Conservation (phyloP, 2,888 invertebrate species). For the Notocelia uddmanniana region DNA sequence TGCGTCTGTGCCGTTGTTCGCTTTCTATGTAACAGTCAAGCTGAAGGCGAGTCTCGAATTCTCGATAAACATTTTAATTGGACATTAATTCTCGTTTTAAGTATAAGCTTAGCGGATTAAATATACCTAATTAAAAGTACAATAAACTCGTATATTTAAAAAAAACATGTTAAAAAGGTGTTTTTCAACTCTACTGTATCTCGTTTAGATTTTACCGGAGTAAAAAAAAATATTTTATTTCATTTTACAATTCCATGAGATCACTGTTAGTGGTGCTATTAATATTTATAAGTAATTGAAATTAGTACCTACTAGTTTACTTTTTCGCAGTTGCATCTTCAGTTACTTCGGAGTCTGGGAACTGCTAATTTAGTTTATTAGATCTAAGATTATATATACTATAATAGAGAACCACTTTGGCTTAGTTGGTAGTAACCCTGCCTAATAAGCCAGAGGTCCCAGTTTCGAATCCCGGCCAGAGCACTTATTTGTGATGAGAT, state of each 20-base stretch:
- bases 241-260: background rate
- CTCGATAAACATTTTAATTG: constrained; percentile 2
- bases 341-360: background rate
- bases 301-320: background rate
- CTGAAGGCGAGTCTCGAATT: constrained; percentile 14
- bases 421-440: no score
- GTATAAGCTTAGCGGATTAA: background rate
- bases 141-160: background rate
- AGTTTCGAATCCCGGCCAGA: no score
- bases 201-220: background rate
- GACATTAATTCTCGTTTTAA: background rate
- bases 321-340: background rate
- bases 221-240: background rate
- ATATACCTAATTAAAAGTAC: background rate
- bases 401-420: no score
- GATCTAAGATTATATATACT: no score
- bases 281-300: background rate
- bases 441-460: no score
- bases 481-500: no score
- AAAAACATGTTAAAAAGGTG: no score
- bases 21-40: constrained; percentile 35
- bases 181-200: background rate
- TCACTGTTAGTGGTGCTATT: background rate
- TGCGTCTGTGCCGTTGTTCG: constrained; percentile 19
- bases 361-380: background rate